These are phyloP conservation scores for Spicauda simplicius DNA, from an alignment of 2,888 invertebrate species.

Conservation along the genomic window DNA sequence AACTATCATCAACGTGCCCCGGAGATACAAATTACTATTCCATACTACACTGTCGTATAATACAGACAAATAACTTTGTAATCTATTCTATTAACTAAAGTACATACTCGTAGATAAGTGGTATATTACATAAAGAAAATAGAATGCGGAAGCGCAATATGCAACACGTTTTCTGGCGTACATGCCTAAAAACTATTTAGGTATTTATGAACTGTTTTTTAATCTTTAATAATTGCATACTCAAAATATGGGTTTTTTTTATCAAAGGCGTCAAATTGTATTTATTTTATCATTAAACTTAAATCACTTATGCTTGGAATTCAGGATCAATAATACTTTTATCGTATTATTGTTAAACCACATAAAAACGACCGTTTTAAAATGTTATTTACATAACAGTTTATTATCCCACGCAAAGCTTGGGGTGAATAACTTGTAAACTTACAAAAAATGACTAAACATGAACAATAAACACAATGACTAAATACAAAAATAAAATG, in stretches of 20 bases:
- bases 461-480: slow-evolving; percentile 9
- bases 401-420: slow-evolving; percentile 9
- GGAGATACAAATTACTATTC: slow-evolving; percentile 11
- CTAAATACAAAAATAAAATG: slow-evolving; percentile 8
- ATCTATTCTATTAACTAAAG: slow-evolving; percentile 26
- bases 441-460: background rate
- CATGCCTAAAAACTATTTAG: background rate
- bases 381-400: slow-evolving; percentile 38
- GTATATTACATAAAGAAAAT: slow-evolving; percentile 15
- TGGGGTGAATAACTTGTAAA: slow-evolving; percentile 37
- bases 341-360: background rate
- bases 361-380: background rate
- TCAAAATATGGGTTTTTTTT: too few species aligned
- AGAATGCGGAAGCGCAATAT: slow-evolving; percentile 24
- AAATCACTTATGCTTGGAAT: background rate
- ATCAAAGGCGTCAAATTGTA: too few species aligned
- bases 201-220: background rate
- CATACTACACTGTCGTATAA: background rate
- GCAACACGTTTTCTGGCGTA: background rate
- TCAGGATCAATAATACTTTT: too few species aligned
- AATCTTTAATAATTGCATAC: too few species aligned
- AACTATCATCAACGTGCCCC: slow-evolving; percentile 7
- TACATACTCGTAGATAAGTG: slow-evolving; percentile 14
- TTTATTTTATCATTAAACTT: background rate
- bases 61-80: slow-evolving; percentile 7